phyloP scores from a whole-genome alignment of 2,888 invertebrate genomes.

The Luffia ferchaultella region DNA sequence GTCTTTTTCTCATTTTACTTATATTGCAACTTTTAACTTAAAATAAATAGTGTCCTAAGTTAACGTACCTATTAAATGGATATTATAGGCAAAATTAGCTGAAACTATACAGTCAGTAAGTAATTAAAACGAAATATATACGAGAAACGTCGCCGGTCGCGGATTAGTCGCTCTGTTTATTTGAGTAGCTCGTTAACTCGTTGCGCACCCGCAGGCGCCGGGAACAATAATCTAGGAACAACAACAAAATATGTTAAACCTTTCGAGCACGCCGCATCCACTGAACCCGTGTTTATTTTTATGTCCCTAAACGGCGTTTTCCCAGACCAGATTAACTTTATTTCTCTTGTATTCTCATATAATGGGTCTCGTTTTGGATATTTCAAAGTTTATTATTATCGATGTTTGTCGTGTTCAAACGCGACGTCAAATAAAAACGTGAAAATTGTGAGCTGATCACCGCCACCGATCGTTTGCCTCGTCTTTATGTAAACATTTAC shows the following conservation, averaged over 20 bases:
- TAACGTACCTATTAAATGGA: no score
- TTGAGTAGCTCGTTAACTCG: neutral
- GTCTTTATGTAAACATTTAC: neutral
- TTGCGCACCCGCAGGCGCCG: neutral
- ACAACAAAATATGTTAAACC: neutral
- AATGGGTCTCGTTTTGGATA: no score
- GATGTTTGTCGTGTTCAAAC: no score
- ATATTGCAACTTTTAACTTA: no score
- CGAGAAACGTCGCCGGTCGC: neutral
- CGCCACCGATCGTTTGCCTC: neutral
- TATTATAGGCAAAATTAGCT: neutral
- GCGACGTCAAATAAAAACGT: neutral
- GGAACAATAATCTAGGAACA: neutral
- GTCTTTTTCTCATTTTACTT: no score
- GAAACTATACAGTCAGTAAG: neutral
- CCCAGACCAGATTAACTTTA: no score
- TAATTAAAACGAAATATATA: neutral
- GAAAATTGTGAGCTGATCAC: neutral
- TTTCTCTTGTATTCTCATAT: no score
- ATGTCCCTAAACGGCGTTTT: neutral
- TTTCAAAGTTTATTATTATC: no score
- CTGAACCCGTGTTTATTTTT: neutral
- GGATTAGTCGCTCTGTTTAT: neutral
- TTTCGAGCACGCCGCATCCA: neutral
- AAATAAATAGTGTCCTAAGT: no score